Base-by-base conservation (phyloP, 2,113 vertebrate genomes). In the Mustela lutreola region DNA sequence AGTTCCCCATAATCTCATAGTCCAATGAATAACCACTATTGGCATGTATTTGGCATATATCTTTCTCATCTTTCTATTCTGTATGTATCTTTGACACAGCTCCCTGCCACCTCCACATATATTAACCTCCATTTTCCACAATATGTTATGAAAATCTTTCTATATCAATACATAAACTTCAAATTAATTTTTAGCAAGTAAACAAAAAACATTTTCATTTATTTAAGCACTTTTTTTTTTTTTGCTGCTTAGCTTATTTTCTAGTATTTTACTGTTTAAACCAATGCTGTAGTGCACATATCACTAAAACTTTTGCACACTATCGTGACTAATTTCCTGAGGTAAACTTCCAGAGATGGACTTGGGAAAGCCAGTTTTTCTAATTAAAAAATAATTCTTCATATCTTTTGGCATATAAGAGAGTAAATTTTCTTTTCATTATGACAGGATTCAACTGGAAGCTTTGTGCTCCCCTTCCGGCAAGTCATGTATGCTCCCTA, bases 401-500 rank as follows among this genome's bases (percentile, higher is more conserved):
- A 0, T 94, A 4, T 89, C 7, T 24, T 53, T 89, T 80, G 8
- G 63, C 62, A 9, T 67, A 1, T 76, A 93, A 18, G 53, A 89
- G 1, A 88, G 4, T 81, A 24, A 3, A 8, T 71, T 94, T 97
- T 97, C 79, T 33, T 97, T 98, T 96, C 60, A 62, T 95, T 97
- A 19, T 95, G 94, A 95, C 98, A 99, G 99, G 99, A 99, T 98
- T 99, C 99, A 92, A 99, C 99, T 5, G 99, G 99, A 97, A 99
- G 99, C 97, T 99, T 99, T 96, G 99, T 99, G 48, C 98, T 99
- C 81, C 99, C 99, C 7, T 99, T 99, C 98, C 99, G 99, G 78
- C 99, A 99, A 98, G 99, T 99, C 78, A 99, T 99, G 98, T 99
- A 99, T 96, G 99, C 99, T 0, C 99, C 99, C 0, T 99, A 99